Percentiles rank a stretch among this genome's conserved stretches.
Evolutionary conservation across 2,113 vertebrate genomes (phyloP).

Genomic region (Rallus limicola): DNA sequence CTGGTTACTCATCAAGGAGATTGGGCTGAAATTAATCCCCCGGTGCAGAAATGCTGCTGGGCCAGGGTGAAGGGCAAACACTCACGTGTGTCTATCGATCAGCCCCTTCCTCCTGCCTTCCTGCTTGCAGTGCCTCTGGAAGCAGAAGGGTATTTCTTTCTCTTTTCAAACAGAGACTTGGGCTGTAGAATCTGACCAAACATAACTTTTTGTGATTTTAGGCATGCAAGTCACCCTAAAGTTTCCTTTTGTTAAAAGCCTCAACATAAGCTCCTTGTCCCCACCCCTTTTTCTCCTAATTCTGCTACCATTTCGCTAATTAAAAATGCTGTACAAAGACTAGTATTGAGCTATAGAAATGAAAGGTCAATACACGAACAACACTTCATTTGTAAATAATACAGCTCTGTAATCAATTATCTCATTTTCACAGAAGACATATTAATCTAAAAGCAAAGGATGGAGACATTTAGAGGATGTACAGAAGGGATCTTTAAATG

Average conservation of each 20-base stretch:
- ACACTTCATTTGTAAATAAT: constrained; percentile 76
- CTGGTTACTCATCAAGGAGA: neutral
- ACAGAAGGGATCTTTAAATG: constrained; percentile 70
- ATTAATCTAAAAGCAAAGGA: constrained; percentile 71
- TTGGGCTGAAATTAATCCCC: neutral
- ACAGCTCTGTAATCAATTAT: constrained; percentile 75
- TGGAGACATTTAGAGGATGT: constrained; percentile 65
- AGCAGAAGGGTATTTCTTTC: neutral
- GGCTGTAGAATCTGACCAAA: neutral
- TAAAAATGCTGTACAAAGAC: constrained; percentile 56
- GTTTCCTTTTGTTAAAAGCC: neutral
- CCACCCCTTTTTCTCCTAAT: neutral
- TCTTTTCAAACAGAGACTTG: neutral
- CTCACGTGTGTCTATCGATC: neutral
- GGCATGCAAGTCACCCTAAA: neutral
- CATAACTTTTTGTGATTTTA: neutral
- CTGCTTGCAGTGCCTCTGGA: neutral
- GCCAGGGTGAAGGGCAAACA: neutral
- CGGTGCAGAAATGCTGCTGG: neutral
- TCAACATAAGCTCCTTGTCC: neutral
- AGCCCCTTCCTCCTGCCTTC: neutral
- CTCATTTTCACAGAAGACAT: constrained; percentile 72
- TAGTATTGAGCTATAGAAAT: constrained; percentile 55
- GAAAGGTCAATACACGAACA: constrained; percentile 73
- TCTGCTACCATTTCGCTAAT: constrained; percentile 36